Evolutionary conservation across 2,797 vertebrate species (phyloP).

Genomic region (Scarus forsteni): DNA sequence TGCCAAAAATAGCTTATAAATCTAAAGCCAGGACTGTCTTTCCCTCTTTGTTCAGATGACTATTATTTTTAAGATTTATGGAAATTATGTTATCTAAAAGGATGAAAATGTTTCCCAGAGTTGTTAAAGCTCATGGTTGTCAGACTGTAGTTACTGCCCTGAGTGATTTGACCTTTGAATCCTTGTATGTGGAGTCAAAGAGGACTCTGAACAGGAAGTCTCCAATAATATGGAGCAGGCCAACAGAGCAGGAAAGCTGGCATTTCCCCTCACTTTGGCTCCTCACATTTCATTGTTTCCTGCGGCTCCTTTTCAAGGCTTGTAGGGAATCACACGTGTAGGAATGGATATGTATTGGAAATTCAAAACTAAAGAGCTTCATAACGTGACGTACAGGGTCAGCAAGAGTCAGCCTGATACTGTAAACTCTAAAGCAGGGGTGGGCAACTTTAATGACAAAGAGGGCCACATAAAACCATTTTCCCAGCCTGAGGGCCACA

Average conservation of each 20-base stretch:
- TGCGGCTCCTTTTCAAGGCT: conserved; percentile 37
- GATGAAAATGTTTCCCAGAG: background rate
- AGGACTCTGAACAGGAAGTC: conserved; percentile 63
- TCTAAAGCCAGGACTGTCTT: background rate
- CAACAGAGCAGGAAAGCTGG: conserved; percentile 49
- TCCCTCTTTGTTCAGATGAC: background rate
- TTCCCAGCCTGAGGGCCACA: too few relatives aligned
- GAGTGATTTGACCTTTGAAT: conserved; percentile 75
- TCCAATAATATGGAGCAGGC: conserved; percentile 62
- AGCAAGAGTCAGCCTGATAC: too few relatives aligned
- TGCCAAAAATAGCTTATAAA: background rate
- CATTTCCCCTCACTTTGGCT: conserved; percentile 63
- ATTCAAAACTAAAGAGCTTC: background rate
- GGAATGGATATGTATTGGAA: background rate
- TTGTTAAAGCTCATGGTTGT: conserved; percentile 18
- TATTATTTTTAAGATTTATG: background rate
- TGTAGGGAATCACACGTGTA: background rate
- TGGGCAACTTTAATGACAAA: too few relatives aligned
- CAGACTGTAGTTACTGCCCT: conserved; percentile 16
- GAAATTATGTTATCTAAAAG: background rate
- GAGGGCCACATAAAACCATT: too few relatives aligned
- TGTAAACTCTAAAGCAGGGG: too few relatives aligned
- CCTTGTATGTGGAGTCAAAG: conserved; percentile 27
- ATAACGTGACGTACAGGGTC: background rate
- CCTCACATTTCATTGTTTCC: conserved; percentile 74